phyloP scores from a whole-genome alignment of 2,888 invertebrate species.

The Syritta pipiens region DNA sequence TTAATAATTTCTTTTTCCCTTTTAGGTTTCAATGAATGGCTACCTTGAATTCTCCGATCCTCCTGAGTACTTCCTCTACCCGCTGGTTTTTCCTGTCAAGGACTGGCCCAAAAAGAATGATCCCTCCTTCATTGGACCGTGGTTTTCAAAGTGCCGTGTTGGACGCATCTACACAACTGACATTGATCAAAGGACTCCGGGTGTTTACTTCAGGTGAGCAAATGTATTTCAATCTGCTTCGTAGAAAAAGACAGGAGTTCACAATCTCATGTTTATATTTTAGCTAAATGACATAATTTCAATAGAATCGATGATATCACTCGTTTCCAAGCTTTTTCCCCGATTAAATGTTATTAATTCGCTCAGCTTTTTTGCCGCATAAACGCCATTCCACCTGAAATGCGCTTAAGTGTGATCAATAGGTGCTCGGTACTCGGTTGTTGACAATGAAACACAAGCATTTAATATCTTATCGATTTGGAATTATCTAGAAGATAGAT shows the following conservation, averaged over 20 bases:
- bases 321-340: not conserved
- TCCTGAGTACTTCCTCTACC: conserved; percentile 90
- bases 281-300: conserved; percentile 2
- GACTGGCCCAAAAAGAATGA: conserved; percentile 93
- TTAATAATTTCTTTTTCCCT: conserved; percentile 6
- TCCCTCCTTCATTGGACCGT: conserved; percentile 96
- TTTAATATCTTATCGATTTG: conserved; percentile 17
- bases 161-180: conserved; percentile 87
- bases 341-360: not conserved
- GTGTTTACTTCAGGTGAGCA: conserved; percentile 87
- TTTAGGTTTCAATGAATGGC: conserved; percentile 89
- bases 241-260: not conserved
- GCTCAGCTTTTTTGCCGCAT: not conserved
- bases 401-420: not conserved
- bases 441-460: not conserved
- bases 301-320: conserved; percentile 4
- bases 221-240: not conserved
- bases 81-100: conserved; percentile 90
- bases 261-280: not conserved
- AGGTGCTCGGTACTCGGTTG: not conserved
- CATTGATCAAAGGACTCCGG: conserved; percentile 87
- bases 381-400: not conserved
- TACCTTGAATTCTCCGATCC: conserved; percentile 95
- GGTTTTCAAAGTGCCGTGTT: conserved; percentile 92
- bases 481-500: conserved; percentile 6